Evolutionary conservation across 2,888 invertebrate species (phyloP), one percentile per base, ranked within the genome.

Genomic region (Netelia inedita): DNA sequence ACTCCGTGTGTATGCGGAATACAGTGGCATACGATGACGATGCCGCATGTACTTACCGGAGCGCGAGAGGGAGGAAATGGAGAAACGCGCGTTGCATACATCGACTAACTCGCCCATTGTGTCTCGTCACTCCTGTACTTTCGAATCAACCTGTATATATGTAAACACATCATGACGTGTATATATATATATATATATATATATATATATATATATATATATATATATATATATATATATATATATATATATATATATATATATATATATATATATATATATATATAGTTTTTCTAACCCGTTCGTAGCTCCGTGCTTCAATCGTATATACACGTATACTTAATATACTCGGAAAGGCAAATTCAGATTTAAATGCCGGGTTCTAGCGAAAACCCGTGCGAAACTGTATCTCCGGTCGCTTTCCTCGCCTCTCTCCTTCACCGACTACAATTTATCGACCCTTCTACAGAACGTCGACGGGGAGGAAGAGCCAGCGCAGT

Each of bases 291-390:
- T 28, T 28, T 41, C 41, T n/a, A 63, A 63, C 63, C 35, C 63
- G 3, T 21, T 10, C 63, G 28, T n/a, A 23, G 19, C 35, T 63
- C 71, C 68, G 74, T 83, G 73, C 75, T 73, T 46, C 43, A 76
- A 76, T 66, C 66, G 79, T 65, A 81, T 76, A 65, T 76, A 76
- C 57, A 43, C 5, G 55, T 83, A 86, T 79, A 87, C 82, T 86
- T 86, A 86, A 88, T 88, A 87, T 85, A 89, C 82, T 86, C 85
- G 82, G 78, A 46, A 80, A 88, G 87, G 87, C 88, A 88, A 89
- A 89, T 89, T 87, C 86, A 85, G 86, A 89, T 89, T 90, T 88
- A 89, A 89, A 87, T 88, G 86, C 87, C 84, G 83, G 85, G 85
- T 35, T 66, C 85, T 43, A 43, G 68, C 16, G 71, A 23, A 71